Evolutionary conservation across 2,113 vertebrate species (phyloP), one percentile per base, ranked within the genome.

Genomic region (Labeo catla): DNA sequence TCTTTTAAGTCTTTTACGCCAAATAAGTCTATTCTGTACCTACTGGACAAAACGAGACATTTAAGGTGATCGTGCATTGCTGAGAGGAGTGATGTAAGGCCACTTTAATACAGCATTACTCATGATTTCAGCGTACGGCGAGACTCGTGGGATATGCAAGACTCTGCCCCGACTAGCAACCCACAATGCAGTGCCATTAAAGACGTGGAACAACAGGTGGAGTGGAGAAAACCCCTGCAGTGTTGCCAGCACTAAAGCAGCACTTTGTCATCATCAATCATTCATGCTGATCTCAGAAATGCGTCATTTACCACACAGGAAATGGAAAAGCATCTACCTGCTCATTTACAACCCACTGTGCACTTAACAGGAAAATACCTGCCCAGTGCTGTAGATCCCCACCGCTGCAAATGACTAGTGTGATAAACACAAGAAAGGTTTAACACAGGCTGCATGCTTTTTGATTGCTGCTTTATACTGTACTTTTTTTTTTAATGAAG

Each of bases 241-340:
- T 34, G 39, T 72, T n/a, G 49, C n/a, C 36, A 59, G 11, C 34
- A 61, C 39, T 12, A 54, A 84, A 74, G n/a, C 70, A 84, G 70
- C 70, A 84, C 70, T 84, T 34, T 84, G 72, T 36, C 70, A 59
- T 63, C 83, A 76, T 76, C n/a, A 84, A 76, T 76, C 70, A 76
- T 84, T 84, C 72, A 84, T 23, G 70, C 70, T 59, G 73, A 61
- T 61, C 34, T 12, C 34, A 79, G 76, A 57, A 59, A 52, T n/a
- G 34, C 45, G 34, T 84, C 68, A 23, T 52, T 76, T 28, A 84
- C 39, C 23, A 39, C 52, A 59, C 12, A 47, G 82, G 12, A 84
- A 74, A 74, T 61, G n/a, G 52, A 72, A 74, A 74, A 21, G 15
- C 52, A 34, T 84, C 70, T 43, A 34, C 83, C n/a, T 47, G 70